Evolutionary conservation across 2,113 vertebrate genomes (phyloP), one percentile per base, ranked within the genome.

Genomic region (Onychostoma macrolepis): DNA sequence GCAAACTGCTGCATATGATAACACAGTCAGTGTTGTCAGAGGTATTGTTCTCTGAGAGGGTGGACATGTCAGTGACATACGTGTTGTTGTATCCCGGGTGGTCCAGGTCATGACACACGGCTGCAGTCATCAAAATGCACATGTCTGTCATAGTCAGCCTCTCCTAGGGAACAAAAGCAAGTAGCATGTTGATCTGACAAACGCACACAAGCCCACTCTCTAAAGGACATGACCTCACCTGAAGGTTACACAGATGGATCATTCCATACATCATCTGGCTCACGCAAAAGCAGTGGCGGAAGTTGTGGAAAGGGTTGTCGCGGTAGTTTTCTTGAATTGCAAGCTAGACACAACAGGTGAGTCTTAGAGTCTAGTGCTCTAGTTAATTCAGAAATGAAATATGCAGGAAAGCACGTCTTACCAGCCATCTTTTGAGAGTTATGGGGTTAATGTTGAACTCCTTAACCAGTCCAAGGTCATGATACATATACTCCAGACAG

Each of bases 231-330:
- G 61, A 28, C 28, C 85, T 36, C 91, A 99, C 98, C 98, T 98
- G 96, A 30, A 99, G 96, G 88, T 94, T 92, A 91, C 98, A 99
- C 88, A 99, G 96, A 0, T 97, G 96, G 87, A 99, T 95, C 97
- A 99, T 98, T 90, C 98, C 97, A 87, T 99, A 99, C 98, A 99
- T 99, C 97, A 99, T 99, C 95, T 99, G 98, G n/a, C 97, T 96
- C 45, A 99, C 98, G 1, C 98, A 99, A 95, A 99, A 99, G 90
- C 97, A 99, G 90, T 99, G 98, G 38, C 98, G 97, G 92, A 99
- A 99, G 92, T 99, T 99, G 91, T 99, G 98, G 91, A 99, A 99
- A 0, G 98, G 98, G 89, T 99, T 99, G 94, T 95, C 96, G 0
- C 98, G 95, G 93, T 99, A 99, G 90, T 99, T 99, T 91, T 99